Evolutionary conservation across 1,140 invertebrate genomes (phyloP).

Genomic region (Zaprionus ornatus): DNA sequence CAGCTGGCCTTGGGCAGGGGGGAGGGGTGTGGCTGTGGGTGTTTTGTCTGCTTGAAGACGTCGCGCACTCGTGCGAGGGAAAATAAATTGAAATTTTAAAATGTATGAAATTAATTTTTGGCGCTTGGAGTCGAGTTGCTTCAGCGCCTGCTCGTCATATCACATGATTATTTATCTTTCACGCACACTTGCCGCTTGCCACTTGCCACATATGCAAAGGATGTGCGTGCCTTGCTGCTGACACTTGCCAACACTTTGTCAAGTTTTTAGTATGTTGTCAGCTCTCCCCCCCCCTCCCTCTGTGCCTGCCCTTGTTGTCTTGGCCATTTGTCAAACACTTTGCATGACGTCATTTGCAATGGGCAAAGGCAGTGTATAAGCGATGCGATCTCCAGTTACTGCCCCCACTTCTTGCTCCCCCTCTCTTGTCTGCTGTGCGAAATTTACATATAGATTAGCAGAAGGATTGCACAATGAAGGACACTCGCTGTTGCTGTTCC

Average conservation of each 20-base stretch:
- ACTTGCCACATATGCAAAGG: slow-evolving; percentile 67
- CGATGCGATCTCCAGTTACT: slow-evolving; percentile 19
- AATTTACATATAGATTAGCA: slow-evolving; percentile 82
- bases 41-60: slow-evolving; percentile 70
- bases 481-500: slow-evolving; percentile 11
- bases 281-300: slow-evolving; percentile 25
- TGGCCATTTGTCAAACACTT: slow-evolving; percentile 78
- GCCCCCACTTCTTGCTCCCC: neutral
- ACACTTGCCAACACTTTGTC: slow-evolving; percentile 80
- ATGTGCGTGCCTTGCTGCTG: slow-evolving; percentile 56
- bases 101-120: slow-evolving; percentile 82
- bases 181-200: slow-evolving; percentile 61
- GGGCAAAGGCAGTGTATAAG: slow-evolving; percentile 32
- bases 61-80: slow-evolving; percentile 71
- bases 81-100: slow-evolving; percentile 82
- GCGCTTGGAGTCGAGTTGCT: slow-evolving; percentile 45
- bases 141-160: slow-evolving; percentile 51
- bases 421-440: slow-evolving; percentile 21
- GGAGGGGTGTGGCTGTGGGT: neutral
- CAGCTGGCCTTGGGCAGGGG: slow-evolving; percentile 11
- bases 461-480: slow-evolving; percentile 46
- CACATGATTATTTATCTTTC: slow-evolving; percentile 80
- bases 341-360: slow-evolving; percentile 65
- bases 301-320: slow-evolving; percentile 16
- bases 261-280: slow-evolving; percentile 81